Conservation (phyloP, 2,797 vertebrate genomes). For the Chromobotia macracanthus region DNA sequence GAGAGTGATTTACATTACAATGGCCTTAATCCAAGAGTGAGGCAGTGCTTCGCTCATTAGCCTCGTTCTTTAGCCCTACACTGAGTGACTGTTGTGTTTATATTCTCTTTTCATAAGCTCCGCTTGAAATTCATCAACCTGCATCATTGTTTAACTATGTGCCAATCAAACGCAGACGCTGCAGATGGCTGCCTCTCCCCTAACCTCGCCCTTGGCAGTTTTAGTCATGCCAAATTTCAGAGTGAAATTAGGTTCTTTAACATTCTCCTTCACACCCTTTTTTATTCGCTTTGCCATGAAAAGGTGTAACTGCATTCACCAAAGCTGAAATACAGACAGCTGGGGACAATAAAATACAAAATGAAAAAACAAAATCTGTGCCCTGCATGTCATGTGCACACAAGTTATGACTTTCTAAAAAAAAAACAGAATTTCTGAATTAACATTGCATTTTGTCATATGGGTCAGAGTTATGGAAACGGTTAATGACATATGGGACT, state of each 20-base stretch:
- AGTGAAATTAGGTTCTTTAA: slow-evolving; percentile 70
- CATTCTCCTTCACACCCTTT: slow-evolving; percentile 46
- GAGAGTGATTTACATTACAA: slow-evolving; percentile 87
- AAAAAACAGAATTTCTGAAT: slow-evolving; percentile 31
- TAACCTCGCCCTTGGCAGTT: slow-evolving; percentile 83
- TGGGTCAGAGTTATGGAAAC: slow-evolving; percentile 86
- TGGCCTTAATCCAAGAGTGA: slow-evolving; percentile 82
- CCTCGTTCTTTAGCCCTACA: slow-evolving; percentile 80
- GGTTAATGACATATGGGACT: slow-evolving; percentile 82
- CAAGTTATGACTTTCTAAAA: slow-evolving; percentile 61
- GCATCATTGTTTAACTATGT: slow-evolving; percentile 91
- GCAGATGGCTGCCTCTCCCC: slow-evolving; percentile 86
- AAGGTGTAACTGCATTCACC: slow-evolving; percentile 74
- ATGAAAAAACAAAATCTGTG: slow-evolving; percentile 73
- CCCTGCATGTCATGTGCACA: slow-evolving; percentile 75
- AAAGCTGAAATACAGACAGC: slow-evolving; percentile 79
- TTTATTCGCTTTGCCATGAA: slow-evolving; percentile 60
- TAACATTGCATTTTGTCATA: slow-evolving; percentile 44
- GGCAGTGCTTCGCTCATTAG: slow-evolving; percentile 84
- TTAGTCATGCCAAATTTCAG: slow-evolving; percentile 74
- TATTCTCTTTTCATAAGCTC: slow-evolving; percentile 92
- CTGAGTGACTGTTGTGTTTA: slow-evolving; percentile 82
- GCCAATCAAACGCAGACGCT: slow-evolving; percentile 83
- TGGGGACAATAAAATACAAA: too few relatives aligned
- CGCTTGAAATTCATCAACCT: slow-evolving; percentile 95